A percentile compares a stretch with the other conserved stretches of the same genome.
Conservation (phyloP, 2,797 vertebrate species). For the Pseudochirops cupreus region DNA sequence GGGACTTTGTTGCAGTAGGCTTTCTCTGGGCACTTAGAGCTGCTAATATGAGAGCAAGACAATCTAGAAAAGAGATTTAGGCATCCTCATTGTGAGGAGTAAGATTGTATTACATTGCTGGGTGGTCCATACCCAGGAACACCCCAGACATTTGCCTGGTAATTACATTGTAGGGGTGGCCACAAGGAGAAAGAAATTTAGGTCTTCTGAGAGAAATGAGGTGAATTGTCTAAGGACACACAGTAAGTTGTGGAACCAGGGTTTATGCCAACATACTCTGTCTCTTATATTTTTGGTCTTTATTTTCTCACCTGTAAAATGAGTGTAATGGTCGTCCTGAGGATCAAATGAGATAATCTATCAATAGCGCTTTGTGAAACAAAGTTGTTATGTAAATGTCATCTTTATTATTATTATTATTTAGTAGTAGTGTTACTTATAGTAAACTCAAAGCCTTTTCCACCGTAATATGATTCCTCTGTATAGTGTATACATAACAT, state of each 20-base stretch:
- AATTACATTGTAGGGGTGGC: neutral
- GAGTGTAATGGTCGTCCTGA: neutral
- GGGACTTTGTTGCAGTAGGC: neutral
- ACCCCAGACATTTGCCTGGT: neutral
- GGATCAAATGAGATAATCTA: neutral
- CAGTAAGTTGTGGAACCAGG: neutral
- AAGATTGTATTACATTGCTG: neutral
- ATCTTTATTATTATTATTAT: neutral
- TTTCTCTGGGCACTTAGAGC: neutral
- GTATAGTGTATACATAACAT: neutral
- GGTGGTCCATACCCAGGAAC: neutral
- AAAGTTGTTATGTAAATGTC: neutral
- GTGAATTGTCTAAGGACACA: neutral
- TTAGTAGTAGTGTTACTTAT: neutral
- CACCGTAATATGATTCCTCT: neutral
- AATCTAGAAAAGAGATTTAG: neutral
- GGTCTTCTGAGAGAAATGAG: neutral
- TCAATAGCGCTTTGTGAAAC: neutral
- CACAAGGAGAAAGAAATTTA: neutral
- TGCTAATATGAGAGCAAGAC: neutral
- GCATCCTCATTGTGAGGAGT: neutral
- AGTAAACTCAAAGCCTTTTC: neutral
- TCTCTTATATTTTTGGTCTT: neutral
- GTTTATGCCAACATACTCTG: neutral
- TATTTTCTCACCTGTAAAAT: neutral